These are phyloP conservation scores for Neostethus bicornis DNA, from an alignment of 2,797 vertebrate species.

Conservation along the genomic window DNA sequence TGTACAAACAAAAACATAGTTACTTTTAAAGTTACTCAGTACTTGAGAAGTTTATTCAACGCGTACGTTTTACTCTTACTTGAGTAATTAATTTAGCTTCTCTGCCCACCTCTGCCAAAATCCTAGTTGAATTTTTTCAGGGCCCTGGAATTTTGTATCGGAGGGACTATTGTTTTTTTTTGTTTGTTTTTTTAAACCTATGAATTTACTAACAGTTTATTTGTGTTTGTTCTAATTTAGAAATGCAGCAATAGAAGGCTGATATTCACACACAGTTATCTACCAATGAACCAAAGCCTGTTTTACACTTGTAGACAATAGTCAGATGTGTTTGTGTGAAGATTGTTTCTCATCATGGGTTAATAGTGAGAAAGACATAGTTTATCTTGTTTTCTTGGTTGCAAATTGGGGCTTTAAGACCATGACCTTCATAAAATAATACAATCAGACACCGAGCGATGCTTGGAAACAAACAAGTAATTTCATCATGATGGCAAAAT, in stretches of 20 bases:
- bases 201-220: too few species aligned
- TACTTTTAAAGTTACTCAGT: too few species aligned
- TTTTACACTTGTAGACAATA: conserved; percentile 31
- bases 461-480: conserved; percentile 27
- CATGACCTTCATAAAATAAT: conserved; percentile 49
- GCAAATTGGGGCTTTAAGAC: conserved; percentile 45
- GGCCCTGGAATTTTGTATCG: too few species aligned
- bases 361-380: conserved; percentile 19
- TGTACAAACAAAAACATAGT: too few species aligned
- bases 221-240: too few species aligned
- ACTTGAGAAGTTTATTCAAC: too few species aligned
- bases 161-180: too few species aligned
- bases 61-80: too few species aligned
- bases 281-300: conserved; percentile 32
- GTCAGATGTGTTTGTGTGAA: conserved; percentile 43
- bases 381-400: conserved; percentile 49
- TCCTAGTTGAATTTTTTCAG: too few species aligned
- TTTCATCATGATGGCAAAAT: conserved; percentile 40
- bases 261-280: conserved; percentile 26
- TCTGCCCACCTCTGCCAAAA: too few species aligned
- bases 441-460: conserved; percentile 24
- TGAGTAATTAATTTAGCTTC: too few species aligned
- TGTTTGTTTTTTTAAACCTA: too few species aligned
- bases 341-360: conserved; percentile 16
- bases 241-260: background rate